Percentiles rank a stretch among this genome's conserved stretches.
phyloP scores from a whole-genome alignment of 2,113 vertebrate species.

The Ptyas mucosa region DNA sequence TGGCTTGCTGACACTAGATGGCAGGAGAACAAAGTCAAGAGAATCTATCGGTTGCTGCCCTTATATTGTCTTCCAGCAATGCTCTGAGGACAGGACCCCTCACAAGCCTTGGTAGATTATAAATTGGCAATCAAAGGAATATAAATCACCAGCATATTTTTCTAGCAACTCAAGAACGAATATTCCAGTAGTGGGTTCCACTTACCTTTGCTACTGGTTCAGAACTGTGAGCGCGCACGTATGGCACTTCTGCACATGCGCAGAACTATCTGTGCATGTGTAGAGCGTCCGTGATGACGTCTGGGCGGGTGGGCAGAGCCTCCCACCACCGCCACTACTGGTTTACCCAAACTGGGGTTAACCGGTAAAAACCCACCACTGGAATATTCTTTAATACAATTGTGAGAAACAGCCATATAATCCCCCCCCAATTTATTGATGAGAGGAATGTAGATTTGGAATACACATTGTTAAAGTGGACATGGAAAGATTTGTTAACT shows the following conservation, averaged over 20 bases:
- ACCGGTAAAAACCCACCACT: no score
- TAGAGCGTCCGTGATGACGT: no score
- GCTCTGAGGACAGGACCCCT: neutral
- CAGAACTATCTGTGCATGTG: no score
- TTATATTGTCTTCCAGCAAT: neutral
- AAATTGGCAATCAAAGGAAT: neutral
- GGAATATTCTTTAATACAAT: neutral
- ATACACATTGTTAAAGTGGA: neutral
- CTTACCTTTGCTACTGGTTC: no score
- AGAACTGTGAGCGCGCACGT: no score
- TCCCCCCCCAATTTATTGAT: neutral
- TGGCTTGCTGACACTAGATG: neutral
- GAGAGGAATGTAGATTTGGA: neutral
- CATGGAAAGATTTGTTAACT: neutral
- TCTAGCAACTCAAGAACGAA: neutral
- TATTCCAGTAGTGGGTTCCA: neutral
- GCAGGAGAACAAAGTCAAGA: neutral
- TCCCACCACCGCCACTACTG: no score
- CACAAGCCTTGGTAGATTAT: neutral
- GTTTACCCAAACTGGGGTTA: no score
- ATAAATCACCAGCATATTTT: neutral
- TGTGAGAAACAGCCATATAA: neutral
- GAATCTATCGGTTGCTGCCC: neutral
- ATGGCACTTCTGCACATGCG: no score
- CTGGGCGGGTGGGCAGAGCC: no score